A percentile compares a stretch with the other conserved stretches of the same genome.
Evolutionary conservation across 2,888 invertebrate genomes (phyloP).

Genomic region (Drosophila subsilvestris): DNA sequence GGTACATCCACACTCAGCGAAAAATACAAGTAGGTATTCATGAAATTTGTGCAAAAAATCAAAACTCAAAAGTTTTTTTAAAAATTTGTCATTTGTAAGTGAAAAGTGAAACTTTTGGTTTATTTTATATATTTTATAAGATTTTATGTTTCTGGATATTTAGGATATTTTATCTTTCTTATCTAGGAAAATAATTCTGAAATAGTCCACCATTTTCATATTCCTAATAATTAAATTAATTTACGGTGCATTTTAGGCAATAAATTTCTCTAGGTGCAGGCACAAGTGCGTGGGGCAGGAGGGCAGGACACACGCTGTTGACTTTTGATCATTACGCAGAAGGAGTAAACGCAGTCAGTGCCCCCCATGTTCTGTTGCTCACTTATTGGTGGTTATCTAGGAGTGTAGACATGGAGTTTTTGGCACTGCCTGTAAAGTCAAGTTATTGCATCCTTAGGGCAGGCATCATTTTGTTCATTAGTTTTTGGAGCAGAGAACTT

Average conservation of each 20-base stretch:
- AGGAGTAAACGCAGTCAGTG: not conserved
- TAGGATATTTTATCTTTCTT: not conserved
- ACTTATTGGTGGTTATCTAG: not conserved
- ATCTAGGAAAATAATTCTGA: not conserved
- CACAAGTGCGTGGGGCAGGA: not conserved
- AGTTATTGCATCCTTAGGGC: not conserved
- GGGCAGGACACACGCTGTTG: conserved; percentile 51
- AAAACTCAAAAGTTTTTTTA: not conserved
- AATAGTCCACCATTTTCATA: not conserved
- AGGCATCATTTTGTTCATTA: not conserved
- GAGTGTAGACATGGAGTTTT: not conserved
- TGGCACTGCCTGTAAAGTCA: not conserved
- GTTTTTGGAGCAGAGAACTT: not conserved
- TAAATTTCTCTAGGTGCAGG: not conserved
- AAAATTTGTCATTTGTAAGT: too few relatives aligned
- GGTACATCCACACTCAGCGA: conserved; percentile 7
- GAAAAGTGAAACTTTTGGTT: too few relatives aligned
- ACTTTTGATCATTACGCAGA: conserved; percentile 44
- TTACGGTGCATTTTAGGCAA: not conserved
- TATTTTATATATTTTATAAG: too few relatives aligned
- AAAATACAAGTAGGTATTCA: not conserved
- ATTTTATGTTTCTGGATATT: too few relatives aligned
- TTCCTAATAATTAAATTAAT: too few relatives aligned
- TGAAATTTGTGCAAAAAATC: not conserved
- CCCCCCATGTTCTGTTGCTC: not conserved